Evolutionary conservation across 2,888 invertebrate genomes (phyloP).

Genomic region (Drosophila incognita): DNA sequence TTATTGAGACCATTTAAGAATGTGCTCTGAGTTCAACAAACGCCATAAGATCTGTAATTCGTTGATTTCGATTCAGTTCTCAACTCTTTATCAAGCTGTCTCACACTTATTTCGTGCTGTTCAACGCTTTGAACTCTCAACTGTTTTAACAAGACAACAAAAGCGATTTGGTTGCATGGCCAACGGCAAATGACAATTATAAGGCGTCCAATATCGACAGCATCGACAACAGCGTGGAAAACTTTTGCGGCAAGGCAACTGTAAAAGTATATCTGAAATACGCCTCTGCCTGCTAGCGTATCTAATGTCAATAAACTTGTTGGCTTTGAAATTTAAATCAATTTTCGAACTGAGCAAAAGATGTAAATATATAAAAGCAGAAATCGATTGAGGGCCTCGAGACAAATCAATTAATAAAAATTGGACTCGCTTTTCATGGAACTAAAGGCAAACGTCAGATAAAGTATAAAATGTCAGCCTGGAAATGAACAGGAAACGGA

Average conservation of each 20-base stretch:
- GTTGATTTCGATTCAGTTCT: slow-evolving; percentile 38
- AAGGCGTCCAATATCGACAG: slow-evolving; percentile 19
- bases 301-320: slow-evolving; percentile 78
- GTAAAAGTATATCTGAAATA: slow-evolving; percentile 16
- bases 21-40: slow-evolving; percentile 61
- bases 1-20: slow-evolving; percentile 36
- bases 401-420: slow-evolving; percentile 70
- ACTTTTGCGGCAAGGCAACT: slow-evolving; percentile 26
- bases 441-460: slow-evolving; percentile 52
- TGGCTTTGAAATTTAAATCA: slow-evolving; percentile 70
- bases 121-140: slow-evolving; percentile 63
- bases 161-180: slow-evolving; percentile 27
- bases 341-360: slow-evolving; percentile 44
- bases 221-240: slow-evolving; percentile 43
- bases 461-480: slow-evolving; percentile 32
- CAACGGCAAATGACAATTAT: slow-evolving; percentile 39
- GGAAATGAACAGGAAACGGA: slow-evolving; percentile 66
- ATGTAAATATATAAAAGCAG: slow-evolving; percentile 9
- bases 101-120: slow-evolving; percentile 37
- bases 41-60: slow-evolving; percentile 55
- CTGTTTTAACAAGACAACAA: slow-evolving; percentile 58
- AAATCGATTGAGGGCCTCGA: slow-evolving; percentile 61
- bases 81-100: slow-evolving; percentile 7
- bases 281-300: slow-evolving; percentile 3
- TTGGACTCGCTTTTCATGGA: slow-evolving; percentile 2